These are phyloP conservation scores for Phoeniculus purpureus DNA, from an alignment of 2,797 vertebrate genomes.

Conservation along the genomic window DNA sequence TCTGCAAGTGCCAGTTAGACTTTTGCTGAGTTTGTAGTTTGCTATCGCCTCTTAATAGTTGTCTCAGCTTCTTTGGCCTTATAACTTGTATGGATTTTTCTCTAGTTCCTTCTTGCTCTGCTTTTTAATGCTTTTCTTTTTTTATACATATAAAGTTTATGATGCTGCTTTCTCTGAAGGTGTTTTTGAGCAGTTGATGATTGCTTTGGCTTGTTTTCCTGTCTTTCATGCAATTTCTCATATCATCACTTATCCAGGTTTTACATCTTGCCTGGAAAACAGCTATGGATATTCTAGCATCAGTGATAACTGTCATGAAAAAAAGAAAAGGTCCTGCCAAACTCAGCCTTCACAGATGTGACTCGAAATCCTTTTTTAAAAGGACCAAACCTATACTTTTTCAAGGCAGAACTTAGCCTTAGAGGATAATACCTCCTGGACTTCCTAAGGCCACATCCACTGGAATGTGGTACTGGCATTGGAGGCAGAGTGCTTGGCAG, in stretches of 20 bases:
- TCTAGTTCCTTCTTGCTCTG: constrained; percentile 31
- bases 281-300: constrained; percentile 46
- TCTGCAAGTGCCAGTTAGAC: constrained; percentile 37
- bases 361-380: neutral
- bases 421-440: neutral
- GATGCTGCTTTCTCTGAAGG: constrained; percentile 62
- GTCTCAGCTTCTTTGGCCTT: constrained; percentile 36
- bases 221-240: constrained; percentile 47
- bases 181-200: constrained; percentile 67
- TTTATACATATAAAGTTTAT: constrained; percentile 33
- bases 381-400: neutral
- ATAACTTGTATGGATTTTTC: constrained; percentile 26
- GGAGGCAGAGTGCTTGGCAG: neutral
- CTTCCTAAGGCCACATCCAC: neutral
- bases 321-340: constrained; percentile 19
- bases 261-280: constrained; percentile 55
- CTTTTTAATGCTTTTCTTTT: constrained; percentile 33
- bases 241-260: constrained; percentile 58
- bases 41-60: constrained; percentile 28
- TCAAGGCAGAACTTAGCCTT: neutral
- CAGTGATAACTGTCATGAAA: constrained; percentile 42
- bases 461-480: accelerated
- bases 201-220: constrained; percentile 69
- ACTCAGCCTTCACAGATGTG: constrained; percentile 13
- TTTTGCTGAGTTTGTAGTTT: constrained; percentile 41